phyloP scores from a whole-genome alignment of 2,888 invertebrate genomes.

The Trichogramma evanescens region DNA sequence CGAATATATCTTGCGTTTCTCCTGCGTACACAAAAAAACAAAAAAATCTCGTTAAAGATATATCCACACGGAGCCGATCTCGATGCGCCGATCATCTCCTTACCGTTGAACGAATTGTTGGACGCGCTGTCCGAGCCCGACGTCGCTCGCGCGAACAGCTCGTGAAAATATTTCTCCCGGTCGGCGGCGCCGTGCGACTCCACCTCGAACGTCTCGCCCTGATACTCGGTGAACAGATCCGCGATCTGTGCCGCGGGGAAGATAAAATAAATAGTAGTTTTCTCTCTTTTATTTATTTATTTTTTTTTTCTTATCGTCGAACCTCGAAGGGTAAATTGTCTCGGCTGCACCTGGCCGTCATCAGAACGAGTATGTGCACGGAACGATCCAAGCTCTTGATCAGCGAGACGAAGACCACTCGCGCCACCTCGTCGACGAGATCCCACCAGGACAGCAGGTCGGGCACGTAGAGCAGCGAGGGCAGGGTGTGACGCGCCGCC shows the following conservation, averaged over 20 bases:
- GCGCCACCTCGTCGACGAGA: constrained; percentile 41
- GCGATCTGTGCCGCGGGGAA: constrained; percentile 27
- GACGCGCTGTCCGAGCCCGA: constrained; percentile 28
- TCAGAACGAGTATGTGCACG: constrained; percentile 38
- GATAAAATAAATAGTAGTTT: background rate
- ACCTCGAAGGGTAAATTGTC: constrained; percentile 37
- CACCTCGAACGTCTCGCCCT: constrained; percentile 36
- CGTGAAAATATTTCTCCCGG: constrained; percentile 36
- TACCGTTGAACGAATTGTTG: constrained; percentile 36
- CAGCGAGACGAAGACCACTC: constrained; percentile 40
- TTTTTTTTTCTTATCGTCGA: background rate
- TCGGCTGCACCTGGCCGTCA: constrained; percentile 33
- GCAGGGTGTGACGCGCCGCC: constrained; percentile 65
- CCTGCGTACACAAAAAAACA: background rate
- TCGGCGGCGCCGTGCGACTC: constrained; percentile 29
- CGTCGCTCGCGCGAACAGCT: constrained; percentile 31
- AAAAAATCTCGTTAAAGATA: background rate
- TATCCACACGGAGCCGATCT: background rate
- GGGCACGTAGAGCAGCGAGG: constrained; percentile 48
- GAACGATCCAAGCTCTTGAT: constrained; percentile 38
- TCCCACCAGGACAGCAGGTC: constrained; percentile 44
- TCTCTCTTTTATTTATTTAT: background rate
- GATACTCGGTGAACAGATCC: constrained; percentile 35
- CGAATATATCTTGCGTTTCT: background rate
- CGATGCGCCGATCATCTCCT: background rate